phyloP scores from a whole-genome alignment of 2,888 invertebrate species.

The Habrosyne pyritoides region DNA sequence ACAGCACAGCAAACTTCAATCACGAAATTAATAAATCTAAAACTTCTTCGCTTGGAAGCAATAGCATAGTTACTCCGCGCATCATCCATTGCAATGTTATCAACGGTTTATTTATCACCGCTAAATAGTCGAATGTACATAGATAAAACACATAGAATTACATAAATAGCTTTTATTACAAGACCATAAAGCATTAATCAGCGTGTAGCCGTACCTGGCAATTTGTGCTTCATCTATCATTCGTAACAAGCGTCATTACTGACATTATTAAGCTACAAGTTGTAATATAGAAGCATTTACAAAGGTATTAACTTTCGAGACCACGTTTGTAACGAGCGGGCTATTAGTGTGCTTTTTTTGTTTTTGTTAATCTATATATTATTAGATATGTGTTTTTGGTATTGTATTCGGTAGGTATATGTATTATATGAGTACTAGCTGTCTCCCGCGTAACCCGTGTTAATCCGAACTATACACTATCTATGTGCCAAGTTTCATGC shows the following conservation, averaged over 20 bases:
- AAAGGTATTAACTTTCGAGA: constrained; percentile 40
- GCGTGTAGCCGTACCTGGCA: constrained; percentile 19
- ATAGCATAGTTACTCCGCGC: too few relatives aligned
- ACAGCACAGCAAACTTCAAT: too few relatives aligned
- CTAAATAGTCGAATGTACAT: too few relatives aligned
- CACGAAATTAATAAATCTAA: too few relatives aligned
- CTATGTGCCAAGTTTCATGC: too few relatives aligned
- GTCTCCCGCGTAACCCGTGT: too few relatives aligned
- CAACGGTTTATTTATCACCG: too few relatives aligned
- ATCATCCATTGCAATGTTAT: too few relatives aligned
- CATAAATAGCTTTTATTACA: background rate
- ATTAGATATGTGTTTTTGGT: background rate
- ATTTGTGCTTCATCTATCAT: constrained; percentile 63
- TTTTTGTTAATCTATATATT: background rate
- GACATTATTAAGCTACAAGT: constrained; percentile 38
- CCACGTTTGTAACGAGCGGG: constrained; percentile 23
- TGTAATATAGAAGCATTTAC: constrained; percentile 49
- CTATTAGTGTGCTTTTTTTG: background rate
- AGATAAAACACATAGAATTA: background rate
- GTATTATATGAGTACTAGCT: too few relatives aligned
- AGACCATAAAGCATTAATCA: constrained; percentile 15
- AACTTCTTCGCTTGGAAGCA: too few relatives aligned
- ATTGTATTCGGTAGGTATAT: background rate
- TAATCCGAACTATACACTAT: too few relatives aligned
- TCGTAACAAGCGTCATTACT: constrained; percentile 57